Base-by-base conservation (phyloP, 1,140 invertebrate genomes). In the Agrypnia vestita region DNA sequence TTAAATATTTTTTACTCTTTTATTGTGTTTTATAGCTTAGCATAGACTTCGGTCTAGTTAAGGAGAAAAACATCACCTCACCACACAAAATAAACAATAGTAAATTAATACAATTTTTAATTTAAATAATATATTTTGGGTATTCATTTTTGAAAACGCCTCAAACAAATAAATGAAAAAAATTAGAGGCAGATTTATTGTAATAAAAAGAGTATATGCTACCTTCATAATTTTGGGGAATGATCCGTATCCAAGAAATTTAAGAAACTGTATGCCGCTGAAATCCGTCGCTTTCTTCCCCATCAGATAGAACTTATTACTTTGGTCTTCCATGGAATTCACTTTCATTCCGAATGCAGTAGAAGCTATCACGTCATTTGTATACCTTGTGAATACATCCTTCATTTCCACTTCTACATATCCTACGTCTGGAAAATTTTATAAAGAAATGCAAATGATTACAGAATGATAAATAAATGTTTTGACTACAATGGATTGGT, bases 331-430 rank as follows among this genome's bases (percentile, higher is more conserved):
- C 4, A 87, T 35, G 13, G 86, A 86, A 78, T 89, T 84, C 0
- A 84, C 81, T 62, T 82, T 84, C 0, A 89, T 55, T 0, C 88
- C 88, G 75, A 89, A 90, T 0, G 88, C 87, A 25, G 84, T 84
- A 0, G 85, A 87, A 12, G 87, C 89, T 17, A 90, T 90, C 11
- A 89, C 87, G 76, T 90, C 89, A 76, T 87, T 87, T 0, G 88
- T 86, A 49, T 86, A 89, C 72, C 86, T 84, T 6, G 86, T 86
- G 59, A 88, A 87, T 13, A 85, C 51, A 35, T 89, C 86, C 76
- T 89, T 89, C 72, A 87, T 84, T 55, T 89, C 84, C 0, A 88
- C 79, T 0, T 82, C 46, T 10, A 84, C 49, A 81, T 82, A 84
- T 9, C 17, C 73, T 17, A 56, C 10, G 35, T 83, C 82, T 83